A percentile compares a stretch with the other conserved stretches of the same genome.
phyloP scores from a whole-genome alignment of 1,140 invertebrate genomes.

The Pogonomyrmex barbatus region DNA sequence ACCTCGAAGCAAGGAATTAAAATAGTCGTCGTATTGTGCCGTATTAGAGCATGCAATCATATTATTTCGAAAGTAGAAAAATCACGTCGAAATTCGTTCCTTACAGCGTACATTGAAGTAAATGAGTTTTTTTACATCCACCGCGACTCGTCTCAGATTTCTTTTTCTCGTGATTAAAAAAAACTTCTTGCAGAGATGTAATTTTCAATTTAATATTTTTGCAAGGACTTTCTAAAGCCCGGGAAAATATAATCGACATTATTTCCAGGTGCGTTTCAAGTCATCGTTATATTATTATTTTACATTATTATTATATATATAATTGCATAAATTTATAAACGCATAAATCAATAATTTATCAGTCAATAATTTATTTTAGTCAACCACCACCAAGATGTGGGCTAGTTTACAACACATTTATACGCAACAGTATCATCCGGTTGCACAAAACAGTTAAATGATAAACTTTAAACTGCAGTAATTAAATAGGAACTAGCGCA shows the following conservation, averaged over 20 bases:
- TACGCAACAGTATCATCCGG: neutral
- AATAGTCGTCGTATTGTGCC: neutral
- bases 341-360: neutral
- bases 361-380: neutral
- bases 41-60: neutral
- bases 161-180: too few species aligned
- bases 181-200: neutral
- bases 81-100: neutral
- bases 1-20: neutral
- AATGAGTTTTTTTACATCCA: neutral
- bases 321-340: neutral
- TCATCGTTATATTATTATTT: neutral
- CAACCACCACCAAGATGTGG: neutral
- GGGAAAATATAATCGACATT: neutral
- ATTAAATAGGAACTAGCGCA: conserved; percentile 33
- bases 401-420: neutral
- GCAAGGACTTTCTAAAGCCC: neutral
- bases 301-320: neutral
- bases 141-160: neutral
- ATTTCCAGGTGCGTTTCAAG: too few species aligned
- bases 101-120: neutral
- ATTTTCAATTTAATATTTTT: neutral
- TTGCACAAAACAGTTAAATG: neutral
- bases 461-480: conserved; percentile 25
- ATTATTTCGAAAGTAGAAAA: conserved; percentile 5